Percentiles rank a stretch among this genome's conserved stretches.
Conservation (phyloP, 2,888 invertebrate genomes). For the Nebria brevicollis region DNA sequence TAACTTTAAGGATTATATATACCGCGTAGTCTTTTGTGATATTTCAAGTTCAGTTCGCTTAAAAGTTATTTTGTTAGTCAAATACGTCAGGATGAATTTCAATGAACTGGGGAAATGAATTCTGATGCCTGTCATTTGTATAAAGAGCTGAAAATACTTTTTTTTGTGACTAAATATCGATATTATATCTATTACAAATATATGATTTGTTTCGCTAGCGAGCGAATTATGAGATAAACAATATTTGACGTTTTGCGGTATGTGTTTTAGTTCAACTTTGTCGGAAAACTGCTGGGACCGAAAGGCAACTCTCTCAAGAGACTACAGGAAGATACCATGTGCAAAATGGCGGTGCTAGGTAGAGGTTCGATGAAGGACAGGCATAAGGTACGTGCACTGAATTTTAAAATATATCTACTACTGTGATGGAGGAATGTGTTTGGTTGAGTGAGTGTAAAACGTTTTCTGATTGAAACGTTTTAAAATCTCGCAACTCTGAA, state of each 20-base stretch:
- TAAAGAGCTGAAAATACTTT: too few species aligned
- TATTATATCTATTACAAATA: too few species aligned
- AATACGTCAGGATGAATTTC: too few species aligned
- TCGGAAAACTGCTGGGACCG: constrained; percentile 92
- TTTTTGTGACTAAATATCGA: too few species aligned
- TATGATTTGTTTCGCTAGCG: too few species aligned
- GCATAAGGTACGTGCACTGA: constrained; percentile 73
- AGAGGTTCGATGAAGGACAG: constrained; percentile 94
- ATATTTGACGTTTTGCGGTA: constrained; percentile 40
- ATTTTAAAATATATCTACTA: constrained; percentile 9
- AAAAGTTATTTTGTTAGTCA: too few species aligned
- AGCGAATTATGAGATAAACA: neutral
- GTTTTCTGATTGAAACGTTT: constrained; percentile 16
- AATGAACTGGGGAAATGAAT: too few species aligned
- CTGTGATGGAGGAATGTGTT: constrained; percentile 4
- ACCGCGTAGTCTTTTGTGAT: too few species aligned
- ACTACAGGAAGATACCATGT: constrained; percentile 93
- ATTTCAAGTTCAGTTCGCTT: too few species aligned
- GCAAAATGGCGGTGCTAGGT: constrained; percentile 95
- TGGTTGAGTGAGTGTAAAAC: constrained; percentile 28
- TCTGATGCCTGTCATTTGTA: too few species aligned
- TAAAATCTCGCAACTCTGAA: neutral
- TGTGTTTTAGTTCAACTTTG: constrained; percentile 88
- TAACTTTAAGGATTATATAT: too few species aligned
- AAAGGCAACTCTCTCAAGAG: constrained; percentile 93